Evolutionary conservation across 2,113 vertebrate genomes (phyloP), one percentile per base, ranked within the genome.

Genomic region (Peromyscus leucopus): DNA sequence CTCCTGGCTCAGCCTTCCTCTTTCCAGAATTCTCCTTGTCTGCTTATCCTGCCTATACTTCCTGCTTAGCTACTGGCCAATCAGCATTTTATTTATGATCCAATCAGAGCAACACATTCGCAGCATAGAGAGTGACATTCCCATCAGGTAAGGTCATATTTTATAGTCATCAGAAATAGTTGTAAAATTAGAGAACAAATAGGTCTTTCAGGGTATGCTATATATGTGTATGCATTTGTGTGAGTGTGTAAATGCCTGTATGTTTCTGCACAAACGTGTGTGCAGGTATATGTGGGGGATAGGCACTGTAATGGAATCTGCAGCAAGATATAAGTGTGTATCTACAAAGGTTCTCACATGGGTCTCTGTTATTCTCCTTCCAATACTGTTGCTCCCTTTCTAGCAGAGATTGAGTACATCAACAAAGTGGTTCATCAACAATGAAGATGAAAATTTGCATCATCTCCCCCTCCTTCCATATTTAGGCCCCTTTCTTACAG

Each of bases 401-500:
- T 82, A 86, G 2, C 8, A 83, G 4, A 89, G 8, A 39, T 0
- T 31, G 6, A 71, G 6, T 2, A 22, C 90, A 11, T 85, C 7
- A 76, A 46, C 39, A 3, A 2, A 36, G 0, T 4, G 57, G 42
- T 33, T 91, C n/a, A 91, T 19, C 19, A 86, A 42, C 0, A 9
- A 55, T 31, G 21, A n/a, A 71, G 67, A 93, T 9, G 0, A 51
- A 46, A 2, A 80, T 65, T 11, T 89, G 0, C 61, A 21, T 55
- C 24, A 63, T 5, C 46, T 12, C 11, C 22, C 28, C 39, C 11
- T 61, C 2, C 2, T n/a, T 19, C 12, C 55, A 55, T 24, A 63
- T 26, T 0, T 2, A 39, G 51, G 1, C 0, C 0, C 0, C 26
- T 21, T 59, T 26, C 10, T 78, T 1, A 89, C 46, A 31, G n/a